Percentiles rank a stretch among this genome's conserved stretches.
phyloP scores from a whole-genome alignment of 2,888 invertebrate genomes.

The Andrena camellia region DNA sequence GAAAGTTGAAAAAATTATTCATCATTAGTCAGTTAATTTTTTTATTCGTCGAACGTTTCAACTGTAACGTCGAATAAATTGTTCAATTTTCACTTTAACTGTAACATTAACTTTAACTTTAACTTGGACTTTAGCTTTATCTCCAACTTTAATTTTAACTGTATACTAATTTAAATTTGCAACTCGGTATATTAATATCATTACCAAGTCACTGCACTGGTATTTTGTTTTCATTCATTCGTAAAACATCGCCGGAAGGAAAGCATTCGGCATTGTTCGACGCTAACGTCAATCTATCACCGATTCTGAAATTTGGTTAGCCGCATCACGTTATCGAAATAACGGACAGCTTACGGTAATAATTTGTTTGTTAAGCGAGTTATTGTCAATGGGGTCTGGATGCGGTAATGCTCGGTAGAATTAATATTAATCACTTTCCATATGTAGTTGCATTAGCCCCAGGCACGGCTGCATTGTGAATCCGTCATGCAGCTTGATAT shows the following conservation, averaged over 20 bases:
- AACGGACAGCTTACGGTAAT: slow-evolving; percentile 41
- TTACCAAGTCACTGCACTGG: slow-evolving; percentile 1
- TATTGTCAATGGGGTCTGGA: slow-evolving; percentile 28
- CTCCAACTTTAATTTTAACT: too few relatives aligned
- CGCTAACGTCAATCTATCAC: slow-evolving; percentile 19
- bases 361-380: slow-evolving; percentile 50
- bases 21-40: too few relatives aligned
- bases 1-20: too few relatives aligned
- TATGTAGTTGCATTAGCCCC: slow-evolving; percentile 29
- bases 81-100: too few relatives aligned
- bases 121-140: too few relatives aligned
- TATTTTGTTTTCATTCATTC: background rate
- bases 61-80: too few relatives aligned
- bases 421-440: slow-evolving; percentile 52
- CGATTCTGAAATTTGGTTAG: slow-evolving; percentile 33
- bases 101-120: too few relatives aligned
- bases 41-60: too few relatives aligned
- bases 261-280: slow-evolving; percentile 27
- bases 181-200: background rate
- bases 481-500: slow-evolving; percentile 7
- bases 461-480: background rate
- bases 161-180: background rate
- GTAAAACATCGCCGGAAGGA: slow-evolving; percentile 14
- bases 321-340: slow-evolving; percentile 5
- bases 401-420: slow-evolving; percentile 29